Conservation (phyloP, 2,113 vertebrate genomes). For the Laterallus jamaicensis region DNA sequence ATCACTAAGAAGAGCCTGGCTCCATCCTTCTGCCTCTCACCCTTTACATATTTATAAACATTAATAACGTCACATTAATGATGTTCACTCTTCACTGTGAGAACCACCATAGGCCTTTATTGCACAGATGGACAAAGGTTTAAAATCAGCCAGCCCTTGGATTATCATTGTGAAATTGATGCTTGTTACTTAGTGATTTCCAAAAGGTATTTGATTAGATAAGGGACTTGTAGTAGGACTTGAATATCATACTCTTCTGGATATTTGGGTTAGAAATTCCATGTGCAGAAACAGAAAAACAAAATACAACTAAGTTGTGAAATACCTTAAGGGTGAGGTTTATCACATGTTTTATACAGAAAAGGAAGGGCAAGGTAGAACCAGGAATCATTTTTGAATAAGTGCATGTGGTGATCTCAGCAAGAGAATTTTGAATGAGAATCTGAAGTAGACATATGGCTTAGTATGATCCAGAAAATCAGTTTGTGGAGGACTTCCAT, state of each 20-base stretch:
- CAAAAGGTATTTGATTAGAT: background rate
- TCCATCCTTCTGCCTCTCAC: no score
- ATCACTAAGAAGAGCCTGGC: no score
- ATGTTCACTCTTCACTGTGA: background rate
- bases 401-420: background rate
- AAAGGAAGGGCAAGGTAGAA: background rate
- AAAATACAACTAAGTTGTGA: background rate
- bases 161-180: background rate
- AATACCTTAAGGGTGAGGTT: background rate
- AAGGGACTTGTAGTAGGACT: background rate
- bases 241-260: background rate
- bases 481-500: background rate
- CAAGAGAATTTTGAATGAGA: background rate
- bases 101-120: background rate
- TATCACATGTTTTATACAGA: background rate
- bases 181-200: background rate
- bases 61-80: no score
- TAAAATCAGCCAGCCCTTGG: background rate
- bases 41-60: no score
- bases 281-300: background rate
- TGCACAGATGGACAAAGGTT: background rate
- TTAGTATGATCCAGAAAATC: background rate
- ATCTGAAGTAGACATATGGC: background rate
- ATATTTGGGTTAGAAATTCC: background rate
- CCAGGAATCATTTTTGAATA: background rate